These are phyloP conservation scores for Arenaria interpres DNA, from an alignment of 2,113 vertebrate genomes.

Conservation along the genomic window DNA sequence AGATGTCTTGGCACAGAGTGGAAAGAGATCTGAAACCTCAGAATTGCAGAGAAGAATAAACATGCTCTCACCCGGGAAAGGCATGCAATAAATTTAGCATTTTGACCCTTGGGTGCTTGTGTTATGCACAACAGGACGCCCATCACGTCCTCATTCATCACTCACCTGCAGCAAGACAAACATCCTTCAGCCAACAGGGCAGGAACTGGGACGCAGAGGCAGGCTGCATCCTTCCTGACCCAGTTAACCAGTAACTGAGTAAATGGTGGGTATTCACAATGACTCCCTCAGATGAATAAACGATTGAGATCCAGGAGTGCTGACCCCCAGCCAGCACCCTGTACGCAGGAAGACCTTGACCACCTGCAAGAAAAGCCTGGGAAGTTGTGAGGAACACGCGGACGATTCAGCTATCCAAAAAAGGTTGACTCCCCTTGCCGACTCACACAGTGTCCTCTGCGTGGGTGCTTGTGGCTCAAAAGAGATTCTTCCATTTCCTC, in stretches of 20 bases:
- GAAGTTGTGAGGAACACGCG: neutral
- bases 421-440: neutral
- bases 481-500: neutral
- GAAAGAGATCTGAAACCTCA: neutral
- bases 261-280: neutral
- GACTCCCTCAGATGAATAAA: neutral
- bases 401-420: neutral
- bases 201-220: neutral
- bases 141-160: neutral
- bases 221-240: neutral
- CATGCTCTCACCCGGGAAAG: neutral
- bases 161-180: neutral
- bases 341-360: neutral
- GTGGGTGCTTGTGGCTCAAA: accelerated
- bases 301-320: accelerated
- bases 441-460: neutral
- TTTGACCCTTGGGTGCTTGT: neutral
- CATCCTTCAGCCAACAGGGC: neutral
- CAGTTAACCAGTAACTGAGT: neutral
- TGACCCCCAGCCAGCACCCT: neutral
- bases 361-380: neutral
- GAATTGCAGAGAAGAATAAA: neutral
- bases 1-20: neutral
- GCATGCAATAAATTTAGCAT: neutral
- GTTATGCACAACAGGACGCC: neutral